Evolutionary conservation across 2,888 invertebrate species (phyloP), one percentile per base, ranked within the genome.

Genomic region (Sympetrum striolatum): DNA sequence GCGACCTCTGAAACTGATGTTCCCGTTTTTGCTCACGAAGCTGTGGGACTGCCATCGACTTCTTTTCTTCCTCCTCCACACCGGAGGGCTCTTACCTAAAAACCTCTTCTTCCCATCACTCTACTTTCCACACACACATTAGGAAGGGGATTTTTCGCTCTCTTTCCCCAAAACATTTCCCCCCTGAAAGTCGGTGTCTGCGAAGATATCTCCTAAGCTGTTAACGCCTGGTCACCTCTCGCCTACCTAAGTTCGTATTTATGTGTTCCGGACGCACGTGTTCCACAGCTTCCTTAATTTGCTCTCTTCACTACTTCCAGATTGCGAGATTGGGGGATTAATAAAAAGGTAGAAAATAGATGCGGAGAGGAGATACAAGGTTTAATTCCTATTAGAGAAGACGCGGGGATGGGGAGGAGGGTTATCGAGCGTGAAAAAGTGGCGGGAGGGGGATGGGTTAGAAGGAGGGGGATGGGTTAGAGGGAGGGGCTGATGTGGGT

Each of bases 1-100:
- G 37, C 86, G 86, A 86, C 86, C 86, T 86, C 86, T 86, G 86
- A 64, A 86, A 64, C 64, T 37, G 86, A 86, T 86, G 86, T 86
- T 86, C 58, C 37, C 86, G 15, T 86, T 86, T 86, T 86, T 86
- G 86, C 22, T n/a, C 86, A 37, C 31, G 58, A 53, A 58, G 60
- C 60, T 64, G 31, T 60, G 86, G 48, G 48, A 81, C 44, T 35
- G 53, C 53, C 31, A 35, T 22, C 82, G 44, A 22, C 73, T 31
- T 53, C 81, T 48, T 82, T 53, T 53, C 81, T 22, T 22, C 80
- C 37, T 22, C 35, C 35, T 18, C 14, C 31, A 8, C n/a, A n/a
- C 73, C 73, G 22, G 22, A 73, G 73, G 14, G 22, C 73, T 25
- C 73, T 73, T 73, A 37, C 79, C 31, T 15, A 80, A 31, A 80